A percentile compares a stretch with the other conserved stretches of the same genome.
phyloP scores from a whole-genome alignment of 2,797 vertebrate genomes.

The Epinephelus awoara region DNA sequence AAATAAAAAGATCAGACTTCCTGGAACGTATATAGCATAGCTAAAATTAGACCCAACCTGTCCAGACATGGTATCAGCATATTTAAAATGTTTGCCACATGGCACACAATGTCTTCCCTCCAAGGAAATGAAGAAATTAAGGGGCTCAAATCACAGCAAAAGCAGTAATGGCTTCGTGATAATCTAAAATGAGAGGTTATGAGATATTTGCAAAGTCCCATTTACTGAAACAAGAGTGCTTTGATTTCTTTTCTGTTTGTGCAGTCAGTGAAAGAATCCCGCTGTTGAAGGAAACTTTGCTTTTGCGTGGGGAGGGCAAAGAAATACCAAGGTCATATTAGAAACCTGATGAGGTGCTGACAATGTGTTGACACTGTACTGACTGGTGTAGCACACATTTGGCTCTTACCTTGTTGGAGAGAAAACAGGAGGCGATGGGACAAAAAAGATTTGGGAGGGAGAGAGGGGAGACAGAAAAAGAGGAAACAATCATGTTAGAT shows the following conservation, averaged over 20 bases:
- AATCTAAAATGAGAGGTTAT: slow-evolving; percentile 35
- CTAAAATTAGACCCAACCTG: slow-evolving; percentile 36
- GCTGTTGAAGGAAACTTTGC: slow-evolving; percentile 1
- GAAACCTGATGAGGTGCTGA: slow-evolving; percentile 44
- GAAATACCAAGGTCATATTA: slow-evolving; percentile 8
- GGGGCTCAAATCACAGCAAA: slow-evolving; percentile 50
- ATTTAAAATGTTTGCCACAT: slow-evolving; percentile 64
- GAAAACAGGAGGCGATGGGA: slow-evolving; percentile 12
- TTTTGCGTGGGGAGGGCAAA: not conserved
- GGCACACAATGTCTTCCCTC: slow-evolving; percentile 56
- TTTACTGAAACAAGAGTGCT: slow-evolving; percentile 23
- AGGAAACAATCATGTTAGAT: slow-evolving; percentile 6
- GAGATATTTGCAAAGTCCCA: slow-evolving; percentile 39
- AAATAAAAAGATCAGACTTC: slow-evolving; percentile 26
- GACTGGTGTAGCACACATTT: slow-evolving; percentile 33
- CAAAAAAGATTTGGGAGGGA: not conserved
- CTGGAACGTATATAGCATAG: not conserved
- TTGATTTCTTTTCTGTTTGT: slow-evolving; percentile 31
- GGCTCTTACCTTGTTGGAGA: slow-evolving; percentile 74
- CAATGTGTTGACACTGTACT: slow-evolving; percentile 35
- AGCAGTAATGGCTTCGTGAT: slow-evolving; percentile 30
- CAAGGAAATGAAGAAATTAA: slow-evolving; percentile 49
- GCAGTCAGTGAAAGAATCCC: slow-evolving; percentile 16
- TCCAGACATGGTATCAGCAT: slow-evolving; percentile 53
- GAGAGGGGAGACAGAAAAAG: slow-evolving; percentile 15